Evolutionary conservation across 2,113 vertebrate species (phyloP), one percentile per base, ranked within the genome.

Genomic region (Toxotes jaculatrix): DNA sequence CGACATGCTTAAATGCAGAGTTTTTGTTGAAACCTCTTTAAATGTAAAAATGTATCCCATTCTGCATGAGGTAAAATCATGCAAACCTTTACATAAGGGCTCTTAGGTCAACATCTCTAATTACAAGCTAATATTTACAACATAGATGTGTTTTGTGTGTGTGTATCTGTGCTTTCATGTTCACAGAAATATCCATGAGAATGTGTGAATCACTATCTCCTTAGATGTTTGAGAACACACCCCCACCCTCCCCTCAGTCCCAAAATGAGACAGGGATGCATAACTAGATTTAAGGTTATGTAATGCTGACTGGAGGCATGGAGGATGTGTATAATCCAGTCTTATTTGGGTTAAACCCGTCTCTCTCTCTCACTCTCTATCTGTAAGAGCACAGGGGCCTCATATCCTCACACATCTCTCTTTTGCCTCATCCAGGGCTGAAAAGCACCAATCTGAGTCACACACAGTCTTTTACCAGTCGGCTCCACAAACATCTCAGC

Each of bases 221-320:
- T 84, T 42, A 77, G 79, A 89, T 87, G 77, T 88, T 79, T 79
- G 57, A 84, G 59, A 63, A 57, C 43, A 55, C 55, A 67, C 65
- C n/a, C 56, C 40, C 68, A 53, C 19, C 49, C 32, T 47, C 23
- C 16, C 74, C 57, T 49, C 38, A 34, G 38, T 77, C 72, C 86
- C 60, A 79, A 93, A 91, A 90, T 91, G 85, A 91, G 87, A 88
- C 69, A 84, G 83, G 84, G 91, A 92, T 89, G 91, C 91, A 90
- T 93, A 93, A 94, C 93, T 92, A 91, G 91, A 94, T 94, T 92
- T 87, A 88, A 91, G 93, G 93, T 94, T 94, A 94, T 91, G 93
- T 93, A 94, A 94, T 93, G 84, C 87, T 87, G 88, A 92, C 92
- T 87, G 82, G 79, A 90, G 86, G 84, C 89, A 90, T 75, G 75